Conservation (phyloP, 1,140 invertebrate species). For the Tetramorium simillimum region DNA sequence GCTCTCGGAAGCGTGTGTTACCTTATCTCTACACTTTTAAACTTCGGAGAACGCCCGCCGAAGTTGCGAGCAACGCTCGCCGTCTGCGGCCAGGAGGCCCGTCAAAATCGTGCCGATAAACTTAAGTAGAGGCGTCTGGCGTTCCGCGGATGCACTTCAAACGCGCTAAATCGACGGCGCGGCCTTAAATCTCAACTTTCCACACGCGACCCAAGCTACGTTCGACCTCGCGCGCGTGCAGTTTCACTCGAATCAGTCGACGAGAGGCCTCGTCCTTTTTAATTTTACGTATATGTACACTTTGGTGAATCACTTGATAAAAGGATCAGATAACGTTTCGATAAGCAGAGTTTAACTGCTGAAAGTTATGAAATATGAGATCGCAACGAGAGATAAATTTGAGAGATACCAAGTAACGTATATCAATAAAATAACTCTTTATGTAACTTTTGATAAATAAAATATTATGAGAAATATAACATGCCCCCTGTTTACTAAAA, state of each 20-base stretch:
- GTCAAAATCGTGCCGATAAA: constrained; percentile 71
- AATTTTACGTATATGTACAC: not conserved
- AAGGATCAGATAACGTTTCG: not conserved
- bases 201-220: constrained; percentile 4
- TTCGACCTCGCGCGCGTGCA: not conserved
- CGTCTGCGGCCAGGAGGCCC: constrained; percentile 31
- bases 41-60: constrained; percentile 59
- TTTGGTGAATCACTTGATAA: not conserved
- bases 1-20: constrained; percentile 19
- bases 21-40: constrained; percentile 33
- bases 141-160: constrained; percentile 37
- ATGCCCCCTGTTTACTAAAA: not conserved
- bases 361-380: not conserved
- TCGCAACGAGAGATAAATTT: not conserved
- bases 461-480: not conserved
- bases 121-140: constrained; percentile 57
- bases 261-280: not conserved
- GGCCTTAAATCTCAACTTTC: constrained; percentile 30
- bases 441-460: not conserved
- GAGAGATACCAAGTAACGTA: not conserved
- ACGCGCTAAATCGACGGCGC: constrained; percentile 51
- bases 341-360: not conserved
- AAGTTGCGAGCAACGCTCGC: constrained; percentile 12
- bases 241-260: constrained; percentile 11
- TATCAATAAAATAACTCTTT: not conserved